Percentiles rank a stretch among this genome's conserved stretches.
These are phyloP conservation scores for Drosophila pseudotalamancana DNA, from an alignment of 2,888 invertebrate genomes.

Conservation along the genomic window DNA sequence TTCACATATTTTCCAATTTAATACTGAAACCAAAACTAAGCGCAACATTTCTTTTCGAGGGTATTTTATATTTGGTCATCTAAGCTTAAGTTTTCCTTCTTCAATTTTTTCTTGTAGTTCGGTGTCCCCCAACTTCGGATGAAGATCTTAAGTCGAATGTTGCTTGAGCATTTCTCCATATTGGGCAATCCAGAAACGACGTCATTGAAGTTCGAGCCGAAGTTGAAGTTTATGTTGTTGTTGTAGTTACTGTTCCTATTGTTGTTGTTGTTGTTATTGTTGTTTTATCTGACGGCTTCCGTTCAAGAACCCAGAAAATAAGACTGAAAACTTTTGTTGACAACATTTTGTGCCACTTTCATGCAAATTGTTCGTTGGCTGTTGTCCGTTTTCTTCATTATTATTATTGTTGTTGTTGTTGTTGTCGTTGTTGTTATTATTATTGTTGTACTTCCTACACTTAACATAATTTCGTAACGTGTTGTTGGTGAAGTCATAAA, in stretches of 20 bases:
- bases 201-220: conserved; percentile 39
- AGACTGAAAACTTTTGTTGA: conserved; percentile 49
- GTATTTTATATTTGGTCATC: neutral
- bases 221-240: conserved; percentile 36
- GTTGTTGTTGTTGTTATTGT: conserved; percentile 17
- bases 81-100: neutral
- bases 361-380: conserved; percentile 70
- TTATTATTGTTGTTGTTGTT: neutral
- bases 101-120: neutral
- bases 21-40: too few species aligned
- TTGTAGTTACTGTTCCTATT: conserved; percentile 17
- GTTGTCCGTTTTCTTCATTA: conserved; percentile 26
- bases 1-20: too few species aligned
- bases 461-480: conserved; percentile 70
- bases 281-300: conserved; percentile 64
- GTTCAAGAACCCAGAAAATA: conserved; percentile 54
- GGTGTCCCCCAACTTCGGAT: conserved; percentile 13
- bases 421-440: neutral
- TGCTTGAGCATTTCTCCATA: conserved; percentile 50
- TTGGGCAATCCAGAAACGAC: conserved; percentile 55
- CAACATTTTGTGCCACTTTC: conserved; percentile 74
- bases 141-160: conserved; percentile 14
- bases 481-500: conserved; percentile 38
- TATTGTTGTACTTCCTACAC: conserved; percentile 29
- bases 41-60: neutral